Base-by-base conservation (phyloP, 2,888 invertebrate species). In the Hirtodrosophila alboralis region DNA sequence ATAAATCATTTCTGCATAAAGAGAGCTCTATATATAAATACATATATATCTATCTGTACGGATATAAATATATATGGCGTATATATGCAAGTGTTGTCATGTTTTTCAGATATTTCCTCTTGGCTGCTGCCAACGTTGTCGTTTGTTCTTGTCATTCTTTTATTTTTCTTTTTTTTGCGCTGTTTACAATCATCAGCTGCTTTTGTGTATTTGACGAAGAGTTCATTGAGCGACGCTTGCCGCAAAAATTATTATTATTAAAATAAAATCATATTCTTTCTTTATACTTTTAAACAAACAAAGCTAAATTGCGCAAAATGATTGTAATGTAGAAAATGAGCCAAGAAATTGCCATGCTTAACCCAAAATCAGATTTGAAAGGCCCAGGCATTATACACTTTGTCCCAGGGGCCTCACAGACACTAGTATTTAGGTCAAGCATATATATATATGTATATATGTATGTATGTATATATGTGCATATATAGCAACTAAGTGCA, bases 111-210 rank as follows among this genome's bases (percentile, higher is more conserved):
- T 56, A 36, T 44, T 70, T 69, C 18, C 37, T 51, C 14, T 43
- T 45, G 34, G n/a, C 45, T 28, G 13, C 23, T 45, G 18, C n/a
- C 33, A 13, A 40, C 18, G 13, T 21, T 44, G 18, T 8, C 33
- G 14, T 51, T 5, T 27, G 16, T 10, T 21, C 21, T 34, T 13
- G 7, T 21, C n/a, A n/a, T n/a, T n/a, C n/a, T 40, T 13, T 16
- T 16, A 28, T 13, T 43, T 37, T 52, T 33, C 7, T 44, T 52
- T 27, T 8, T 52, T n/a, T 13, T 23, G 33, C 9, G 16, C n/a
- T 57, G 45, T 74, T 69, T 53, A 63, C 65, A 64, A 40, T 71
- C 40, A 49, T 47, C 52, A 51, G 71, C 53, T 52, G 45, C 16
- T 54, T 41, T 31, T 37, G 28, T 52, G 34, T 49, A 40, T 44